Evolutionary conservation across 35 echinoderm and acorn worm genomes (phyloP), one percentile per base, ranked within the genome.

Genomic region (Apostichopus parvimensis): DNA sequence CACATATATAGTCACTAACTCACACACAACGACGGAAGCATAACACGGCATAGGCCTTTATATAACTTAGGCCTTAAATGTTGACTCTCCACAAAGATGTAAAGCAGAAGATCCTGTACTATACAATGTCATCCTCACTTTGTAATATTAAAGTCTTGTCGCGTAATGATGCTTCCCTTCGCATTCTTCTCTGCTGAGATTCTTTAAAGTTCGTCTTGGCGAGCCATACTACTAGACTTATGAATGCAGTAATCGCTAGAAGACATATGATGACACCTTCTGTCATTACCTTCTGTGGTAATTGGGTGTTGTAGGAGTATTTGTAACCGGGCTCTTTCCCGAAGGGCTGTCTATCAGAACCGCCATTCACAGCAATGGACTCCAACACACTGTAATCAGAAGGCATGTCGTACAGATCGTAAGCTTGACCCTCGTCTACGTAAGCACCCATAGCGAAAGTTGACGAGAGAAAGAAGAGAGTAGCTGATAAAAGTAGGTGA

Each of bases 201-300:
- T 98, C 96, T 56, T 98, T 94, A 87, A 98, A 98, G 83, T 98
- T 98, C 0, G 96, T 95, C 68, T 98, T 98, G 57, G 94, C 85
- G 28, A 98, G 88, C 96, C 96, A 98, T 0, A 98, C 92, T 3
- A 98, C 85, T 53, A 98, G 92, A 45, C 94, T 92, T 14, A 98
- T 90, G 53, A 98, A 98, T 0, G 92, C 94, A 58, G 94, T 98
- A 24, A 93, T 60, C 7, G 96, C 94, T 14, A 98, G 90, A 55
- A 98, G 81, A 87, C 96, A 98, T 59, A 98, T 98, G 62, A 98
- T 94, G 5, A 96, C 62, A 4, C 92, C 87, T 80, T 96, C 95
- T 58, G 88, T 93, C 84, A 95, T 95, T n/a, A 87, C 70, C 82
- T 92, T 92, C 18, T 77, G 23, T 6, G 25, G 76, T 22, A 92